Evolutionary conservation across 2,888 invertebrate genomes (phyloP), one percentile per base, ranked within the genome.

Genomic region (Carabus problematicus): DNA sequence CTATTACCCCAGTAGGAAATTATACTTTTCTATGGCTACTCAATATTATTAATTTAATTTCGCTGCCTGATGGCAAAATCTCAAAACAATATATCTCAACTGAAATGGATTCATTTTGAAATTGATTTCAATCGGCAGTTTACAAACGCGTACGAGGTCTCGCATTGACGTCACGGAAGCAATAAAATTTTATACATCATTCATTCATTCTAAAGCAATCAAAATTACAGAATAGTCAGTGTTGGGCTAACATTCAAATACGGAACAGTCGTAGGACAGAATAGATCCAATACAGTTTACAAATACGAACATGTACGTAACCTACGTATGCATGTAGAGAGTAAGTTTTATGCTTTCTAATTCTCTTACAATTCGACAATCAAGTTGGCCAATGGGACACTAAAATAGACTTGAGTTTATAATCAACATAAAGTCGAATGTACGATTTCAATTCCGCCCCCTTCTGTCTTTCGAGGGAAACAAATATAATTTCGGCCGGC

Each of bases 181-280:
- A 67, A 67, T 67, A 67, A 67, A 67, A 60, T 67, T 67, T 60
- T 67, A 67, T 67, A 60, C 49, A 67, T 67, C 52, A n/a, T n/a
- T 29, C 29, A 39, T 42, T 67, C 67, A 67, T 60, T 67, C 42
- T 67, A 67, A 67, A 67, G 60, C 67, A 67, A 67, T 67, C 67
- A 60, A 56, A 19, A 52, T 60, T 60, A 49, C 11, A 4, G 0
- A 16, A 19, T 14, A 56, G 47, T 39, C 58, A 43, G 8, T 49
- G 52, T 45, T 45, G 56, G 40, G 14, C 56, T 29, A 11, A 55
- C 47, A 42, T 55, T 56, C 56, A 56, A 56, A 56, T 56, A 56
- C 18, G n/a, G n/a, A n/a, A 56, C 39, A 55, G 18, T 7, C 49
- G 12, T 16, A 12, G 18, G 11, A 49, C 14, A 49, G 11, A 49